These are phyloP conservation scores for Melanotaenia boesemani DNA, from an alignment of 2,797 vertebrate genomes.

Conservation along the genomic window DNA sequence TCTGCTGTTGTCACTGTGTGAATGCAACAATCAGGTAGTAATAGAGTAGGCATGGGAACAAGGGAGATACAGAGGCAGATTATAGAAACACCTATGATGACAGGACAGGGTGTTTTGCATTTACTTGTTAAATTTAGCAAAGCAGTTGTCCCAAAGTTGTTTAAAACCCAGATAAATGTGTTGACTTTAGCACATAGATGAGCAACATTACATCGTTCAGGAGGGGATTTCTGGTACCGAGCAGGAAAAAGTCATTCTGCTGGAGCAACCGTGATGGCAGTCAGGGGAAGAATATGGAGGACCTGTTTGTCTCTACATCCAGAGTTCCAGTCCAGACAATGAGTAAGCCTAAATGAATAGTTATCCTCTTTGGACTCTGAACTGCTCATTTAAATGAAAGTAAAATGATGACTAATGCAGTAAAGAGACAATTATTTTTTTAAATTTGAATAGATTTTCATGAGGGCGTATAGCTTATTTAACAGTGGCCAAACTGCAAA, in stretches of 20 bases:
- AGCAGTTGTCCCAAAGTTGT: too few relatives aligned
- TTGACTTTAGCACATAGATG: too few relatives aligned
- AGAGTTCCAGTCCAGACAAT: not conserved
- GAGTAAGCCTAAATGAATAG: not conserved
- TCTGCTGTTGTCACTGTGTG: constrained; percentile 40
- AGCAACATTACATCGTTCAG: too few relatives aligned
- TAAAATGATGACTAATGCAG: not conserved
- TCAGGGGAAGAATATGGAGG: not conserved
- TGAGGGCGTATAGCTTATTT: not conserved
- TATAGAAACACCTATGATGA: not conserved
- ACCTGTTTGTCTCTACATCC: not conserved
- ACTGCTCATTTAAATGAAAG: not conserved
- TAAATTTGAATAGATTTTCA: not conserved
- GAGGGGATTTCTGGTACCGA: too few relatives aligned
- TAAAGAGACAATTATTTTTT: not conserved
- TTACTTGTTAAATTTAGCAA: not conserved
- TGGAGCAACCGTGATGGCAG: not conserved
- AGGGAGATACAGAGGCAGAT: not conserved
- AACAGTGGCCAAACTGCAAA: not conserved
- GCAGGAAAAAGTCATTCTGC: not conserved
- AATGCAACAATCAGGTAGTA: constrained; percentile 25
- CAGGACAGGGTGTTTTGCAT: not conserved
- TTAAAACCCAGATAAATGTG: too few relatives aligned
- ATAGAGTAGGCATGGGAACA: constrained; percentile 8
- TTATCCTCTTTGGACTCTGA: not conserved